Evolutionary conservation across 2,113 vertebrate species (phyloP), one percentile per base, ranked within the genome.

Genomic region (Cryptomyrus ogoouensis): DNA sequence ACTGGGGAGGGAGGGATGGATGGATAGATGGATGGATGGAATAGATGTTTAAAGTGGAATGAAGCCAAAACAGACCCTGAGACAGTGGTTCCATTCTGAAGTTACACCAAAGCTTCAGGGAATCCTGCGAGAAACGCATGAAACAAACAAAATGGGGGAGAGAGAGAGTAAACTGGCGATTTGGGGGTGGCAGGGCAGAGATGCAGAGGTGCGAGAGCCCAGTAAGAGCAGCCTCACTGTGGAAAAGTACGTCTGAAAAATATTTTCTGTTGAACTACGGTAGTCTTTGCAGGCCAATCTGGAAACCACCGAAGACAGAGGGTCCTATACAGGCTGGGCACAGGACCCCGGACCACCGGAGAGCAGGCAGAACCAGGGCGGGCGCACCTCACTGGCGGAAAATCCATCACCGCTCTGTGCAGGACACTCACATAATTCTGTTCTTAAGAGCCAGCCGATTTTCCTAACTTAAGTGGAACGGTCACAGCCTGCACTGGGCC

Each of bases 391-490:
- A 5, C 3, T 12, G n/a, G 62, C 4, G 62, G 62, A 70, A 77
- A 77, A 35, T 39, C 17, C 35, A 77, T 8, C 74, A 17, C 13
- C 1, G 15, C 70, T 10, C 12, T 24, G n/a, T 31, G 66, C 27
- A 70, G 66, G 66, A 74, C 66, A 74, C 66, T 74, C 27, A 27
- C 27, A 74, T 35, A 35, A 74, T 13, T 27, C 27, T 13, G 66
- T 92, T 92, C 92, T 91, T 94, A 94, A 94, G 94, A 93, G 91
- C 91, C 89, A 83, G 92, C n/a, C 93, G 31, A 77, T 77, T 39
- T 17, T 1, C 74, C 74, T 7, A 19, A 13, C n/a, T 70, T 70
- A 31, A 70, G n/a, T 3, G n/a, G 9, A 70, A 31, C 3, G n/a
- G 62, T 27, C n/a, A 66, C 58, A 66, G 58, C 24, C 8, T 3